phyloP scores from a whole-genome alignment of 37 sponge, comb jelly and placozoan genomes.

The Aphrocallistes beatrix region DNA sequence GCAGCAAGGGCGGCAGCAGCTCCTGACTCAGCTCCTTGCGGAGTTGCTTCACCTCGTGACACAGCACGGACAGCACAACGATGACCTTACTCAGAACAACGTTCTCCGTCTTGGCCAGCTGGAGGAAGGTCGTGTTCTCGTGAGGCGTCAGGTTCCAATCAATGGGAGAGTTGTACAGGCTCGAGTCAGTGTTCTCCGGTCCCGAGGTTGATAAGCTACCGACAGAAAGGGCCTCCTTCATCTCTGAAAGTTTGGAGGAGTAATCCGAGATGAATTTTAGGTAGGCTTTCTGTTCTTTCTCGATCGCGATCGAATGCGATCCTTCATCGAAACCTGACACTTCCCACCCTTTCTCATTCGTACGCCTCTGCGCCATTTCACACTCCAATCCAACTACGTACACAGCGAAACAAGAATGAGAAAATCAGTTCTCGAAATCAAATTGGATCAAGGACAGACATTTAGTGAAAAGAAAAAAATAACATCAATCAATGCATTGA shows the following conservation, averaged over 20 bases:
- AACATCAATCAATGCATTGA: no score
- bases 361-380: neutral
- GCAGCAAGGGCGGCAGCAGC: neutral
- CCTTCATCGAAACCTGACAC: slow-evolving; percentile 15
- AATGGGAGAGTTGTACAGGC: slow-evolving; percentile 5
- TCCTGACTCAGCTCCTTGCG: slow-evolving; percentile 40
- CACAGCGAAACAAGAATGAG: no score
- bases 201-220: neutral
- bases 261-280: neutral
- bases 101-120: slow-evolving; percentile 1
- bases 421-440: no score
- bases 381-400: no score
- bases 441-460: no score
- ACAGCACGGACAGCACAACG: slow-evolving; percentile 78
- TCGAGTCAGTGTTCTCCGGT: neutral
- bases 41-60: slow-evolving; percentile 71
- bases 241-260: neutral
- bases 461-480: no score
- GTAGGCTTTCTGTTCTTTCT: neutral
- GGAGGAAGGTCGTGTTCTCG: neutral
- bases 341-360: neutral
- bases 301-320: neutral
- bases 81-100: slow-evolving; percentile 82
- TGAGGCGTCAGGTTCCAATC: slow-evolving; percentile 2
- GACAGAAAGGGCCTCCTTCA: neutral